Evolutionary conservation across 30 jellyfish, hydroid and myxozoan species (phyloP).

Genomic region (Catostylus mosaicus): DNA sequence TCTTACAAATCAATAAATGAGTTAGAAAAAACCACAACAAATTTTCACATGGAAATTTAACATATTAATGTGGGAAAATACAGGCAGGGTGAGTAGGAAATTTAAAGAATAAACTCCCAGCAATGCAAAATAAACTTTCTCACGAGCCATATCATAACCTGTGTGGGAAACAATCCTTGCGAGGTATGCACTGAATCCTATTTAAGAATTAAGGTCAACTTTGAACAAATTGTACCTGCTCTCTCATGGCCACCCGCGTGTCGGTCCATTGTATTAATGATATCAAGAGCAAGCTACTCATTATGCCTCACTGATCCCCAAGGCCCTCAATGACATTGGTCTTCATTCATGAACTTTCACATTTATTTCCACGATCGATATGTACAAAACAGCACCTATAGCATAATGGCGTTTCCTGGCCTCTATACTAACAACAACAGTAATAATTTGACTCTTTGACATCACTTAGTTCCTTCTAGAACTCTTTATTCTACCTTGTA

Average conservation of each 20-base stretch:
- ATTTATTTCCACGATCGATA: not conserved
- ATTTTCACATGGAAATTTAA: not conserved
- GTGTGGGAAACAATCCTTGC: conserved; percentile 59
- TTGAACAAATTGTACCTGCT: conserved; percentile 29
- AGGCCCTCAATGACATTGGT: not conserved
- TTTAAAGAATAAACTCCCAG: conserved; percentile 5
- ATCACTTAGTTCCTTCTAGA: no score
- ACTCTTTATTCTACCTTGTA: no score
- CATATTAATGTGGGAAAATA: conserved; percentile 1
- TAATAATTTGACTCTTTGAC: not conserved
- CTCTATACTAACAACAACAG: not conserved
- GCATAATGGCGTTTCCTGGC: not conserved
- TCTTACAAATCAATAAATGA: no score
- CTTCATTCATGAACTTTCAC: not conserved
- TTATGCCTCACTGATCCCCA: conserved; percentile 2
- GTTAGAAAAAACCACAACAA: conserved; percentile 4
- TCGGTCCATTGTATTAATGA: conserved; percentile 4
- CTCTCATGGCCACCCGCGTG: conserved; percentile 40
- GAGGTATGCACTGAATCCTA: conserved; percentile 5
- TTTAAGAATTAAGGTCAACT: conserved; percentile 7
- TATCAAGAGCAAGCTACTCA: not conserved
- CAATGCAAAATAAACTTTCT: conserved; percentile 43
- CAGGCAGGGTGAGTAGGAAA: conserved; percentile 6
- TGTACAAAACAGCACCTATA: not conserved
- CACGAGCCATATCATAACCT: conserved; percentile 45